phyloP scores from a whole-genome alignment of 2,797 vertebrate genomes.

The Neostethus bicornis region DNA sequence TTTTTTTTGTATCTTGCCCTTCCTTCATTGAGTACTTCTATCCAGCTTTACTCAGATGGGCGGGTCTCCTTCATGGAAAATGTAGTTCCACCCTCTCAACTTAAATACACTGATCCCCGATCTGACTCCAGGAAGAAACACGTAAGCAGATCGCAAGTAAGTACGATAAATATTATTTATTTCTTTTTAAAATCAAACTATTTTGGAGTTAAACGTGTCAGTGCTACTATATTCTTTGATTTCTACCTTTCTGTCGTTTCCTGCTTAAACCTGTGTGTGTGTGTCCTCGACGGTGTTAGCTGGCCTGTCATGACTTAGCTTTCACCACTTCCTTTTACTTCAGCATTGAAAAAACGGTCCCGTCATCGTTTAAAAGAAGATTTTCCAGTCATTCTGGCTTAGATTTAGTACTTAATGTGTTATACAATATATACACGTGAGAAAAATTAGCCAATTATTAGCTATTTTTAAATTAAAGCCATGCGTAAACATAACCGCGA shows the following conservation, averaged over 20 bases:
- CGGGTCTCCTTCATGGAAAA: constrained; percentile 54
- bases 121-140: constrained; percentile 37
- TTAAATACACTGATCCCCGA: constrained; percentile 18
- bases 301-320: constrained; percentile 1
- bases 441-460: no score
- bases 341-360: neutral
- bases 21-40: no score
- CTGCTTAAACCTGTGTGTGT: neutral
- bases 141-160: constrained; percentile 46
- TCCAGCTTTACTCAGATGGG: constrained; percentile 22
- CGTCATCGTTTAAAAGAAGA: no score
- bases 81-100: constrained; percentile 63
- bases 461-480: no score
- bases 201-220: neutral
- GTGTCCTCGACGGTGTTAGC: constrained; percentile 4
- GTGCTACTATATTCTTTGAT: neutral
- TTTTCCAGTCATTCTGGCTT: no score
- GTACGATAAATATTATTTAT: constrained; percentile 31
- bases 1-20: neutral
- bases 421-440: no score
- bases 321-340: neutral
- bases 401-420: no score
- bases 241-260: neutral
- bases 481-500: no score
- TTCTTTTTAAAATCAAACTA: no score